Evolutionary conservation across 2,797 vertebrate genomes (phyloP).

Genomic region (Rhodeus uyekii): DNA sequence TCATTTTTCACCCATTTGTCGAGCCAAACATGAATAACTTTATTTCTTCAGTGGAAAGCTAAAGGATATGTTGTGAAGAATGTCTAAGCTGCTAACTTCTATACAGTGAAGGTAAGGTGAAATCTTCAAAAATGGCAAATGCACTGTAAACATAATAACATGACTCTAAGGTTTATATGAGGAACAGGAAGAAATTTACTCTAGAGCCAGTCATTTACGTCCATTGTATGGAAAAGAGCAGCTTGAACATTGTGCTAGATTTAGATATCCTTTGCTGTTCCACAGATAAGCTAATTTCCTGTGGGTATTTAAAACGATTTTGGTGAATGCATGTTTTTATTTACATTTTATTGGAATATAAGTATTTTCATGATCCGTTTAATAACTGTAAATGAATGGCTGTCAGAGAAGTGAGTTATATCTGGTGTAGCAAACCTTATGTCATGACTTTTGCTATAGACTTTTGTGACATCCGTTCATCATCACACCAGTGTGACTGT

Average conservation of each 20-base stretch:
- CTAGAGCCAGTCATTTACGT: background rate
- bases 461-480: background rate
- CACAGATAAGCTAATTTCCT: background rate
- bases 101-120: background rate
- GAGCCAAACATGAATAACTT: background rate
- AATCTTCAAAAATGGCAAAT: background rate
- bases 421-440: background rate
- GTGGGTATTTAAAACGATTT: background rate
- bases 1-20: background rate
- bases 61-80: background rate
- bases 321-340: background rate
- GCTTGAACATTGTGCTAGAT: constrained; percentile 5
- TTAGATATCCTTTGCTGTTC: constrained; percentile 12
- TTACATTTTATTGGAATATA: background rate
- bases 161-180: background rate
- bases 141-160: background rate
- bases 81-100: background rate
- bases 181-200: background rate
- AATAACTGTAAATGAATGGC: background rate
- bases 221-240: background rate
- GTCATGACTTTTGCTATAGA: constrained; percentile 11
- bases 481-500: constrained; percentile 27
- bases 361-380: background rate
- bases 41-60: background rate
- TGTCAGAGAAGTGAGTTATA: constrained; percentile 22